Evolutionary conservation across 2,888 invertebrate genomes (phyloP), one percentile per base, ranked within the genome.

Genomic region (Drosophila mercatorum): DNA sequence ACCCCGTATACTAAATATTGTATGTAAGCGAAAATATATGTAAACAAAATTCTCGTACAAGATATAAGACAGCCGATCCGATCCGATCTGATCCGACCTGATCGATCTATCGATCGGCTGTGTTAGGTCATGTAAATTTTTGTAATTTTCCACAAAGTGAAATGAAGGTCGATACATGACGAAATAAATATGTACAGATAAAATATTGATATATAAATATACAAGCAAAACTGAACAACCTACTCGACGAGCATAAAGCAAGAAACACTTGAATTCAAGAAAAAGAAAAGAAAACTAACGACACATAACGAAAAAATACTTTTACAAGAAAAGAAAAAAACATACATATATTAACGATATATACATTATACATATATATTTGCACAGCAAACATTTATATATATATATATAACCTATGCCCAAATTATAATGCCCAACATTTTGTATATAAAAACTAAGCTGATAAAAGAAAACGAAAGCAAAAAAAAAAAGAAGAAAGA

Each of bases 341-440:
- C 5, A 31, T 28, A 55, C 28, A 51, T 70, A 69, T 76, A 83
- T 66, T 72, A 79, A 83, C 84, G 84, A 86, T 84, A 89, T 78
- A 88, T 81, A 86, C 81, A 79, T 75, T 86, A 86, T 86, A 79
- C 81, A 86, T 84, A 89, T 87, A 89, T 79, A 90, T 88, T 88
- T 90, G 89, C 90, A 87, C 84, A 88, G 85, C 89, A 88, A 85
- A 85, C 70, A 89, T 79, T 72, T 86, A 88, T 89, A 88, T 76
- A 84, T 81, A 78, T 68, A 71, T 17, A 62, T 73, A 82, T 49
- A 55, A 47, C 52, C 49, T 83, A 75, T 72, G 74, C 81, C 78
- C 71, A 88, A 60, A 69, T 64, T 55, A 65, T 77, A 67, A 57
- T 60, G 66, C 85, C 81, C 62, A 82, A 86, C 72, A 83, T 88